Conservation (phyloP, 2,888 invertebrate genomes). For the Cryptocephalus primarius region DNA sequence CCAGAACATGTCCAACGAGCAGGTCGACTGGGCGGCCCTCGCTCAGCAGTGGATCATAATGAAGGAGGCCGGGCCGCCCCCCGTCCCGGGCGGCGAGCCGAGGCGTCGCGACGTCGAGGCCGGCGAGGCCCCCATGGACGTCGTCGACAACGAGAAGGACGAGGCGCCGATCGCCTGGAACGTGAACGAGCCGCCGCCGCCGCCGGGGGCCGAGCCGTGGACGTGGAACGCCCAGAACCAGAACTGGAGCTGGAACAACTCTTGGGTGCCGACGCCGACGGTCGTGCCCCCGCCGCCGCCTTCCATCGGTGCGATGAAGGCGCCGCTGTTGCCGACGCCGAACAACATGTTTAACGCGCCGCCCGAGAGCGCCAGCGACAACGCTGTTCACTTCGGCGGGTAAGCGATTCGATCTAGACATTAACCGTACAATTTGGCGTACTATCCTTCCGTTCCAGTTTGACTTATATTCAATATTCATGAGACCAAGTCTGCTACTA, state of each 20-base stretch:
- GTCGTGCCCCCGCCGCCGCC: slow-evolving; percentile 23
- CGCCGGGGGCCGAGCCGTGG: slow-evolving; percentile 23
- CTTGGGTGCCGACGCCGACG: slow-evolving; percentile 37
- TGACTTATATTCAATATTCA: too few species aligned
- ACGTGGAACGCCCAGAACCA: slow-evolving; percentile 38
- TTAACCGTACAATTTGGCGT: too few species aligned
- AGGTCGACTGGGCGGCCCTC: slow-evolving; percentile 90
- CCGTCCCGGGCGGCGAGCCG: slow-evolving; percentile 18
- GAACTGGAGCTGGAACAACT: slow-evolving; percentile 34
- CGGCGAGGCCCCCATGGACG: slow-evolving; percentile 82
- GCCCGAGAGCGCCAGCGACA: slow-evolving; percentile 22
- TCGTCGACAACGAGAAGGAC: slow-evolving; percentile 67
- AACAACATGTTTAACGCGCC: slow-evolving; percentile 24
- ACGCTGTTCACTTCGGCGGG: slow-evolving; percentile 21
- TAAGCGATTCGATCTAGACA: slow-evolving; percentile 3
- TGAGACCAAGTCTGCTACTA: too few species aligned
- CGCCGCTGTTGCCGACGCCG: slow-evolving; percentile 33
- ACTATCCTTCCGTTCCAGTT: too few species aligned
- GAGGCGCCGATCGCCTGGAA: slow-evolving; percentile 38
- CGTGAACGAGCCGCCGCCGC: slow-evolving; percentile 32
- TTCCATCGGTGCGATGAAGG: slow-evolving; percentile 16
- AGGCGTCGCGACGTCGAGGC: slow-evolving; percentile 38
- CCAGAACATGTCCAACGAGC: slow-evolving; percentile 68
- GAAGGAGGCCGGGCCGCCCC: slow-evolving; percentile 60
- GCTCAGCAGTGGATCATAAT: slow-evolving; percentile 98